Conservation (phyloP, 2,113 vertebrate species). For the Eurypyga helias region DNA sequence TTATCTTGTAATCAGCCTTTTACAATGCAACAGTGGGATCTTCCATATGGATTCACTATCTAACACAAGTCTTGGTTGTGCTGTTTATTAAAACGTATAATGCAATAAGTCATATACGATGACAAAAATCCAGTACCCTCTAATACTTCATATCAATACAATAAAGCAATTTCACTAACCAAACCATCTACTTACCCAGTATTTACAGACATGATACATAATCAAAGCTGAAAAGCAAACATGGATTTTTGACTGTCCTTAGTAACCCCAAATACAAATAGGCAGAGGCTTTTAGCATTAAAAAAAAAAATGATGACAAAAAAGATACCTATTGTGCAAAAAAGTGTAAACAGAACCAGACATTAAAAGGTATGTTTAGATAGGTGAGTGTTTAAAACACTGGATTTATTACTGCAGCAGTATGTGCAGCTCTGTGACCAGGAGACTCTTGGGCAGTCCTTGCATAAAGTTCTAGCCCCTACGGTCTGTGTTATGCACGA, state of each 20-base stretch:
- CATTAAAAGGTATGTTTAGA: background rate
- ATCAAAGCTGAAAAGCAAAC: background rate
- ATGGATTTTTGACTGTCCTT: fast-evolving
- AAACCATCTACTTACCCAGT: background rate
- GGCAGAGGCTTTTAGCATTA: background rate
- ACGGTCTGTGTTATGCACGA: fast-evolving
- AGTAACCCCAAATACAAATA: background rate
- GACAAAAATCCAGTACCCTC: background rate
- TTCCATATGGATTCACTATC: background rate
- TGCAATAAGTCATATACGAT: background rate
- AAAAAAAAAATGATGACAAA: too few relatives aligned
- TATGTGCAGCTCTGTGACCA: background rate
- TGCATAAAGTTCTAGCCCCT: background rate
- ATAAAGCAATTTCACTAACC: background rate
- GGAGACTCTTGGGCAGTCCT: background rate
- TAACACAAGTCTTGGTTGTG: background rate
- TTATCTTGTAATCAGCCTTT: background rate
- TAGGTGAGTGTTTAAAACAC: background rate
- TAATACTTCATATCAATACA: background rate
- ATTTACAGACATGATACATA: background rate
- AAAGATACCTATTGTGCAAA: background rate
- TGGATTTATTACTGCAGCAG: background rate
- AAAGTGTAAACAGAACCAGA: background rate
- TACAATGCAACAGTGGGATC: background rate
- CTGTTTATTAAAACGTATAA: background rate